Base-by-base conservation (phyloP, 2,113 vertebrate species). In the Agapornis roseicollis region DNA sequence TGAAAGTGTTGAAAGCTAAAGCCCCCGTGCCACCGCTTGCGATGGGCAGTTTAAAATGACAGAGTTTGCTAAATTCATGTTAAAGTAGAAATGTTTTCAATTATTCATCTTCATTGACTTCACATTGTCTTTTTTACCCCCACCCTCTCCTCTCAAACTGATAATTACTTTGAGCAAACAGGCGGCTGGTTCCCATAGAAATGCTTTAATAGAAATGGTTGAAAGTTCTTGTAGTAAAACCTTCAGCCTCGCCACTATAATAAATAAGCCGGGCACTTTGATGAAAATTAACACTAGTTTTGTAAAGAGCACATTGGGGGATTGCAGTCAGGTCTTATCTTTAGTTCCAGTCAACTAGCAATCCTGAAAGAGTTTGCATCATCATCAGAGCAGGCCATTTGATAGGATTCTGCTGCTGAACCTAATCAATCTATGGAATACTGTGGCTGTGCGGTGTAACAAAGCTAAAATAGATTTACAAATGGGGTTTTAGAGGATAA, bases 381-480 rank as follows among this genome's bases (percentile, higher is more conserved):
- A 98, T 99, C 99, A 99, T 99, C 98, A 99, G 99, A 99, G 99
- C 98, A 97, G 98, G 97, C 98, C 98, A 98, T 99, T 99, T 99
- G 99, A 99, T 99, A 98, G 99, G 98, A 99, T 99, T 99, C 98
- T 98, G 98, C 97, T 92, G 97, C 98, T 99, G 98, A 98, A 99
- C 98, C 98, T 99, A 99, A 99, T 99, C 99, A 99, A 99, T 99
- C 99, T 98, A 98, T 97, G 98, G 98, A 98, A 99, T 98, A 99
- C 98, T 97, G 98, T 98, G 98, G 98, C 98, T 99, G 98, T 92
- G 98, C 98, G 98, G 98, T 99, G 99, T 99, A 99, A 99, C 99
- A 99, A 99, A 99, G 98, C 99, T 98, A 99, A 99, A 99, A 99
- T 99, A 99, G 99, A 99, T 99, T 99, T 99, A 99, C 99, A 99